These are phyloP conservation scores for Eufriesea mexicana DNA, from an alignment of 1,140 invertebrate genomes.

Conservation along the genomic window DNA sequence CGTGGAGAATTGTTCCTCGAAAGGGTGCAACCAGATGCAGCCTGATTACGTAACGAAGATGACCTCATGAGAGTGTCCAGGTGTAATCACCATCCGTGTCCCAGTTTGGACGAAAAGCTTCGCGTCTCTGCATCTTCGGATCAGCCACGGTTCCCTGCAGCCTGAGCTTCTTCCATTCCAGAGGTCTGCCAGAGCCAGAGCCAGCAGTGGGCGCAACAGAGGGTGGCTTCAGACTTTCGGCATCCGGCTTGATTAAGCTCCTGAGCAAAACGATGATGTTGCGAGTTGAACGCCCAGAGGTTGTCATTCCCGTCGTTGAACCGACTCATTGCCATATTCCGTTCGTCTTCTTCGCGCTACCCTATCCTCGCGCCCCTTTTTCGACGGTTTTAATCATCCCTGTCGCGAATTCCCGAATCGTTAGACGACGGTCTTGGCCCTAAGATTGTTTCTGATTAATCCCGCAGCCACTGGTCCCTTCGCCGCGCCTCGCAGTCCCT, in stretches of 20 bases:
- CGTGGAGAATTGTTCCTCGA: neutral
- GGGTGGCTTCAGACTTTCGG: slow-evolving; percentile 62
- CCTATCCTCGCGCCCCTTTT: neutral
- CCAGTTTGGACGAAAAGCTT: slow-evolving; percentile 39
- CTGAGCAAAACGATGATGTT: slow-evolving; percentile 57
- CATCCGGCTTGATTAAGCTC: slow-evolving; percentile 70
- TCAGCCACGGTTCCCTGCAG: slow-evolving; percentile 17
- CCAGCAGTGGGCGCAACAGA: neutral
- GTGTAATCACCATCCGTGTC: slow-evolving; percentile 52
- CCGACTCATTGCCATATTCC: slow-evolving; percentile 64
- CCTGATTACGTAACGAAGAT: slow-evolving; percentile 47
- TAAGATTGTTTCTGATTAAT: slow-evolving; percentile 13
- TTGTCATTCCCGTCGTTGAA: slow-evolving; percentile 63
- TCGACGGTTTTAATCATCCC: slow-evolving; percentile 58
- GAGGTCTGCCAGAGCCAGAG: slow-evolving; percentile 8
- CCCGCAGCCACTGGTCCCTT: neutral
- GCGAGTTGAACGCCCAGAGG: slow-evolving; percentile 56
- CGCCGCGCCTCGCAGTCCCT: neutral
- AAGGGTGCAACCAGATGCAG: slow-evolving; percentile 20
- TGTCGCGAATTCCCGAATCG: slow-evolving; percentile 1
- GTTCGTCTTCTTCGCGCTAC: neutral
- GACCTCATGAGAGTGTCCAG: slow-evolving; percentile 34
- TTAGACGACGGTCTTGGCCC: neutral
- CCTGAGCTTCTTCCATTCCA: slow-evolving; percentile 48
- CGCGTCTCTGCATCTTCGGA: slow-evolving; percentile 5